Evolutionary conservation across 2,113 vertebrate genomes (phyloP).

Genomic region (Oxyura jamaicensis): DNA sequence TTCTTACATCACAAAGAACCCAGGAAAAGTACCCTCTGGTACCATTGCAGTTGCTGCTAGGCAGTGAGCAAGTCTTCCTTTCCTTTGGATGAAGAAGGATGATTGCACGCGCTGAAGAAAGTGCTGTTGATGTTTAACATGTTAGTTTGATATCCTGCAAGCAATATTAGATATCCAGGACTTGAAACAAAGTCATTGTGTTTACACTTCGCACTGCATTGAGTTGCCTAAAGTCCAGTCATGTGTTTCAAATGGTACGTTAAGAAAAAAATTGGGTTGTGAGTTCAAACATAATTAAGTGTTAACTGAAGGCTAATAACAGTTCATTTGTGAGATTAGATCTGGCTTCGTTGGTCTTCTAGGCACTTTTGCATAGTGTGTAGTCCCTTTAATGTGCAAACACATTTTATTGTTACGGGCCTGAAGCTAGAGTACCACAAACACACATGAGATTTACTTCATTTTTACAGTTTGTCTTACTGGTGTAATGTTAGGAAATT

Average conservation of each 20-base stretch:
- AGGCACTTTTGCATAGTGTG: background rate
- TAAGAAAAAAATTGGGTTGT: background rate
- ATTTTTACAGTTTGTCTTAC: background rate
- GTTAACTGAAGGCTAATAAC: background rate
- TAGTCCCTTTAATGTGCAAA: background rate
- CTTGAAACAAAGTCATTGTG: background rate
- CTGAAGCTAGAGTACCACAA: background rate
- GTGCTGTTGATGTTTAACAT: background rate
- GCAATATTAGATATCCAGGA: background rate
- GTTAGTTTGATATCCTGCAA: background rate
- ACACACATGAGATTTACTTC: background rate
- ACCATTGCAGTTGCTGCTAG: rapidly evolving
- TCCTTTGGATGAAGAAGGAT: background rate
- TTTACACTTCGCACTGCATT: background rate
- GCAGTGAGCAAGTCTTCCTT: rapidly evolving
- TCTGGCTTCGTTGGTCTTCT: background rate
- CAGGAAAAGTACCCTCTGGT: background rate
- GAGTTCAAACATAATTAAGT: background rate
- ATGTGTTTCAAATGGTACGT: rapidly evolving
- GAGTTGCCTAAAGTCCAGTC: background rate
- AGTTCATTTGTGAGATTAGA: background rate
- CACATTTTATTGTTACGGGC: background rate
- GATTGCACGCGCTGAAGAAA: background rate
- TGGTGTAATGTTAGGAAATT: background rate
- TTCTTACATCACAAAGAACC: background rate